These are phyloP conservation scores for Protaetia brevitarsis DNA, from an alignment of 1,140 invertebrate genomes.

Conservation along the genomic window DNA sequence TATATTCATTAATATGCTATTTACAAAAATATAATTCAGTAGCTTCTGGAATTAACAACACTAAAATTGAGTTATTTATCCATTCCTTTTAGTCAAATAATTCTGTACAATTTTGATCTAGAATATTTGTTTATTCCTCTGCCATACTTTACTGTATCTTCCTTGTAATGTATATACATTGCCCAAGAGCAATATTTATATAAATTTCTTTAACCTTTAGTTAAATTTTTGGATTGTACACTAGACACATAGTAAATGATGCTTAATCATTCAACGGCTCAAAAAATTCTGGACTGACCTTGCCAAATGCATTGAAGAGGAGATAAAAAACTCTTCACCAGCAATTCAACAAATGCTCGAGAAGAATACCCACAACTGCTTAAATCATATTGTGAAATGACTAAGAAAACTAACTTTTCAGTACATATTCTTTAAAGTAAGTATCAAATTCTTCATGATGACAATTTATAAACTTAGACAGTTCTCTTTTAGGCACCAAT, in stretches of 20 bases:
- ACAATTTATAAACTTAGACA: neutral
- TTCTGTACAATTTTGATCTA: no score
- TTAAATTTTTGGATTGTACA: slow-evolving; percentile 49
- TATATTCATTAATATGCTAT: no score
- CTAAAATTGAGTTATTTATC: no score
- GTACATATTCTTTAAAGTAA: slow-evolving; percentile 54
- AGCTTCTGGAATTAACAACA: no score
- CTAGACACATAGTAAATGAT: slow-evolving; percentile 50
- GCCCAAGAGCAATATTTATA: no score
- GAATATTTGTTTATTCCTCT: no score
- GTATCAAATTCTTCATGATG: slow-evolving; percentile 30
- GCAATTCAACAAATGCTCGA: slow-evolving; percentile 84
- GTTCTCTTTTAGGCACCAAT: slow-evolving; percentile 46
- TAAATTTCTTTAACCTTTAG: slow-evolving; percentile 25
- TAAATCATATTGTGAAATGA: slow-evolving; percentile 58
- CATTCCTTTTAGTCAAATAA: no score
- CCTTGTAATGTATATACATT: no score
- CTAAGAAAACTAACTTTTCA: slow-evolving; percentile 53
- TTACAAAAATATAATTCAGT: no score
- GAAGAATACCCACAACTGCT: slow-evolving; percentile 86
- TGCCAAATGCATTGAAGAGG: slow-evolving; percentile 51
- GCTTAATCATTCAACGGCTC: slow-evolving; percentile 52
- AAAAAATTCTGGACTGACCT: slow-evolving; percentile 55
- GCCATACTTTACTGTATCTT: no score
- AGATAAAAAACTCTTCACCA: slow-evolving; percentile 58